Base-by-base conservation (phyloP, 2,888 invertebrate genomes). In the Oegoconia quadripuncta region DNA sequence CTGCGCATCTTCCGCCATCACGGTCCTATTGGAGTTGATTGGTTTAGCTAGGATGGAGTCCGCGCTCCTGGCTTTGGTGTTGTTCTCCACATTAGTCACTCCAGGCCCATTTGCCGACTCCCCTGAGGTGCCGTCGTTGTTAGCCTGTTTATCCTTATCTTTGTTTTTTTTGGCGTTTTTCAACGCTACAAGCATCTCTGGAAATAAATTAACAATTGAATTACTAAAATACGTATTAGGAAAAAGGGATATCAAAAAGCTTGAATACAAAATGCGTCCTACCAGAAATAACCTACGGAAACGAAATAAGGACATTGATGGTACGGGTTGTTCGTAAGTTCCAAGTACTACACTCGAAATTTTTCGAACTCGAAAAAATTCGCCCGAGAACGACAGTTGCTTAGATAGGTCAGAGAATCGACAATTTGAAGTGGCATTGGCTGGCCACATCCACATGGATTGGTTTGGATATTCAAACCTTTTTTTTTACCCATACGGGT, bases 101-200 rank as follows among this genome's bases (percentile, higher is more conserved):
- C n/a, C n/a, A n/a, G 13, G 2, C n/a, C 11, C 13, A n/a, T n/a
- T 12, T 7, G 13, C 3, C n/a, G 27, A 27, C 13, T 13, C 27
- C 6, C 2, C 27, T n/a, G 27, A 6, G 13, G 2, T 13, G 1
- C 7, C 29, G 5, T 15, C 22, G n/a, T 18, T 32, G 1, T 42
- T 45, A 7, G 44, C 34, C 5, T 52, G 40, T n/a, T 47, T 49
- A 29, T 48, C 33, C 12, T 50, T 55, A 9, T 68, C 60, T 44
- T 68, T 73, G 9, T 64, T 66, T 50, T 79, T 75, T 51, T 80
- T 81, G 8, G 79, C 76, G 38, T 74, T 71, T 47, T 75, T 79
- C 32, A 83, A 47, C 12, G 78, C 76, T 17, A 48, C 46, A 34
- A 83, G 48, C 80, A 83, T 82, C 65, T 83, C 82, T 82, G 56